Evolutionary conservation across 30 jellyfish, hydroid and myxozoan genomes (phyloP).

Genomic region (Hydra vulgaris): DNA sequence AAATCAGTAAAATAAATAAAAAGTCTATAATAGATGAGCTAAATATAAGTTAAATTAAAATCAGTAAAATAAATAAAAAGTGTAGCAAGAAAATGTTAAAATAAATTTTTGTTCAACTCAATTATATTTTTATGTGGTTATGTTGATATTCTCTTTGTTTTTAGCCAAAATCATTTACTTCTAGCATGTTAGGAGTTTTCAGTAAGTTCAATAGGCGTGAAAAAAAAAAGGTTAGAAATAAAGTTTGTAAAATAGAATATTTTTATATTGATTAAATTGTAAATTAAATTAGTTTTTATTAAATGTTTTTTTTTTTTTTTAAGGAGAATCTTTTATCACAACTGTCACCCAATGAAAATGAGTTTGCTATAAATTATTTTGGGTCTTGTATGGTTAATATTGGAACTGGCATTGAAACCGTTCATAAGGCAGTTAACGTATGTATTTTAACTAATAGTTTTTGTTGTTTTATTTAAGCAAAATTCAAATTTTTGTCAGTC

Average conservation of each 20-base stretch:
- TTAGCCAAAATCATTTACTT: conserved; percentile 61
- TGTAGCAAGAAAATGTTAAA: no score
- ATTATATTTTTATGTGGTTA: no score
- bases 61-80: no score
- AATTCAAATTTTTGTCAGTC: no score
- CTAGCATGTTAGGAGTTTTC: conserved; percentile 72
- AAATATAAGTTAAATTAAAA: no score
- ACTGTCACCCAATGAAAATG: conserved; percentile 16
- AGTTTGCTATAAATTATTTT: conserved; percentile 56
- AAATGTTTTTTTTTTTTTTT: not conserved
- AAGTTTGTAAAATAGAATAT: not conserved
- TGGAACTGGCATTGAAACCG: conserved; percentile 96
- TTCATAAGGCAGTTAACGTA: conserved; percentile 77
- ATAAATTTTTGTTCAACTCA: no score
- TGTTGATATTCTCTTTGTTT: not conserved
- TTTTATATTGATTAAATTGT: not conserved
- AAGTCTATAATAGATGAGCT: no score
- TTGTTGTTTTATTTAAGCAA: no score
- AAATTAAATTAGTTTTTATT: no score
- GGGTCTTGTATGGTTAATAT: conserved; percentile 78
- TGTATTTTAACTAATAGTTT: no score
- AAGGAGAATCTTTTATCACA: not conserved
- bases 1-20: no score
- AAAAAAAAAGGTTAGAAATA: conserved; percentile 42
- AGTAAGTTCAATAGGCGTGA: conserved; percentile 71